A percentile compares a stretch with the other conserved stretches of the same genome.
These are phyloP conservation scores for Caenorhabditis sp. DNA, from an alignment of 2,888 invertebrate genomes.

Conservation along the genomic window DNA sequence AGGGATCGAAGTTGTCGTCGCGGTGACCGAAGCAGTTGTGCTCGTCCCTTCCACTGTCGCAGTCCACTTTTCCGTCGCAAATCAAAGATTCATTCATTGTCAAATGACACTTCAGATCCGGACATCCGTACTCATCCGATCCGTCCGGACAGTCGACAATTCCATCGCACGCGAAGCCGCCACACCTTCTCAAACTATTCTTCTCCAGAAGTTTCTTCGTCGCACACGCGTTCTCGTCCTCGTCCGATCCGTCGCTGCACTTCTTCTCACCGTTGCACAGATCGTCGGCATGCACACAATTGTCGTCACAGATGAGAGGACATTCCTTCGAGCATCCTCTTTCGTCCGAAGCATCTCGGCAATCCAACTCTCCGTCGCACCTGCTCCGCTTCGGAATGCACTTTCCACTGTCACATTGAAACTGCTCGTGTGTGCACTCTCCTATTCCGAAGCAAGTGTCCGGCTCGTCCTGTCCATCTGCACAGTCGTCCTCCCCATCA, in stretches of 20 bases:
- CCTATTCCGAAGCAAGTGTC: conserved; percentile 58
- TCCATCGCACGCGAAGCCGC: conserved; percentile 62
- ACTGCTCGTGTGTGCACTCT: conserved; percentile 45
- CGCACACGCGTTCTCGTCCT: conserved; percentile 83
- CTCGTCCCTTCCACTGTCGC: conserved; percentile 60
- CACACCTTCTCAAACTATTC: conserved; percentile 5
- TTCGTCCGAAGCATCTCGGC: conserved; percentile 84
- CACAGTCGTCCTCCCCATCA: conserved; percentile 81
- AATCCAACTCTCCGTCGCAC: conserved; percentile 83
- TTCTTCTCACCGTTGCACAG: conserved; percentile 86
- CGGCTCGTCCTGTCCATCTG: conserved; percentile 75
- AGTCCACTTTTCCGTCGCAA: conserved; percentile 62
- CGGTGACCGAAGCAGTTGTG: conserved; percentile 19
- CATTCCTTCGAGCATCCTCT: conserved; percentile 81
- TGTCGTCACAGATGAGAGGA: conserved; percentile 83
- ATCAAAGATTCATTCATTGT: conserved; percentile 19
- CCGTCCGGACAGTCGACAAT: conserved; percentile 64
- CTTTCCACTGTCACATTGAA: conserved; percentile 81
- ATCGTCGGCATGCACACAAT: conserved; percentile 86
- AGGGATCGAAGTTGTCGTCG: conserved; percentile 9
- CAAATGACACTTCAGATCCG: conserved; percentile 39
- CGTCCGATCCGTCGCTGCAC: conserved; percentile 87
- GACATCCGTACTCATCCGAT: conserved; percentile 59
- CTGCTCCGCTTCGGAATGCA: conserved; percentile 84
- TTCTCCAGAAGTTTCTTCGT: conserved; percentile 13